Percentiles rank a stretch among this genome's conserved stretches.
Conservation (phyloP, 2,888 invertebrate genomes). For the Sphaerophoria taeniata region DNA sequence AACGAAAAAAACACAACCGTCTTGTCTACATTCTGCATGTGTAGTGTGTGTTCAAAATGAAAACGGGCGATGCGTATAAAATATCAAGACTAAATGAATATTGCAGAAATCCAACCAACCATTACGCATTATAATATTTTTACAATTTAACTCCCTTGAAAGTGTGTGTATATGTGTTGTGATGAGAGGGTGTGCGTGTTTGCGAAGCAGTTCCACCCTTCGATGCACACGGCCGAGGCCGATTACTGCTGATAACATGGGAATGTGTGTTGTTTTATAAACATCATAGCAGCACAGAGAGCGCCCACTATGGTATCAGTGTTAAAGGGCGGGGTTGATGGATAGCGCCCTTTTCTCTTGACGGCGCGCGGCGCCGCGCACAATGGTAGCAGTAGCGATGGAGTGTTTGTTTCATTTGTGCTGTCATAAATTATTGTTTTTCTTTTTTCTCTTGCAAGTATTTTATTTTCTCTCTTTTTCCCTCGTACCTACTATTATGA, state of each 20-base stretch:
- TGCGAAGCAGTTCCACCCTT: constrained; percentile 44
- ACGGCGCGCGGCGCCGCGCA: neutral
- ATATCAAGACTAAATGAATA: constrained; percentile 69
- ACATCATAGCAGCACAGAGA: constrained; percentile 28
- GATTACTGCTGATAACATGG: constrained; percentile 18
- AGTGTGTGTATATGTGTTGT: constrained; percentile 29
- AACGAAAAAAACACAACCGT: constrained; percentile 66
- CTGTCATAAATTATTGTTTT: constrained; percentile 21
- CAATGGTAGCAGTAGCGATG: neutral
- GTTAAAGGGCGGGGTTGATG: constrained; percentile 61
- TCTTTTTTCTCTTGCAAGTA: constrained; percentile 35
- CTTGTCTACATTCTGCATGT: constrained; percentile 35
- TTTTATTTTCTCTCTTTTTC: constrained; percentile 47
- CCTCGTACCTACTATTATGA: constrained; percentile 1
- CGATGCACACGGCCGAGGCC: constrained; percentile 45
- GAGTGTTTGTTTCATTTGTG: neutral
- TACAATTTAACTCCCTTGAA: constrained; percentile 75
- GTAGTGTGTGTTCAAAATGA: constrained; percentile 51
- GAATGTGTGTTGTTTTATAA: constrained; percentile 56
- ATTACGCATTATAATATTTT: constrained; percentile 75
- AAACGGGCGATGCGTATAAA: constrained; percentile 71
- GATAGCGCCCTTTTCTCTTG: constrained; percentile 31
- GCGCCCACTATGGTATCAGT: constrained; percentile 18
- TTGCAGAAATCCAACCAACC: constrained; percentile 75
- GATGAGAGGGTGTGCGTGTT: neutral